Percentiles rank a stretch among this genome's conserved stretches.
Conservation (phyloP, 2,113 vertebrate genomes). For the Mesoclemmys tuberculata region DNA sequence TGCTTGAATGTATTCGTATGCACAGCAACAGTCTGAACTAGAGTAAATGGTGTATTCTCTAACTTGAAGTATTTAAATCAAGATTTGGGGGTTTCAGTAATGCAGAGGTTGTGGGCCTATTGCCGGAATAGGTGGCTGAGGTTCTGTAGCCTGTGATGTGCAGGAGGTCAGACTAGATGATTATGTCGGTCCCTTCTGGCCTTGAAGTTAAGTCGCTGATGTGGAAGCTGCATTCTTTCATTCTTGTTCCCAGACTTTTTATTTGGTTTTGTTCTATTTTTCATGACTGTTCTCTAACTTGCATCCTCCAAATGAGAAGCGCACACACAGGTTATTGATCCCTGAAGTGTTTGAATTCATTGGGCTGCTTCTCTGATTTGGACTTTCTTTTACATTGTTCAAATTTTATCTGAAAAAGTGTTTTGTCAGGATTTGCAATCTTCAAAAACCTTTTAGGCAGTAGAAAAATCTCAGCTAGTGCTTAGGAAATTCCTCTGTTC, state of each 20-base stretch:
- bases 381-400: not conserved
- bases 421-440: slow-evolving; percentile 23
- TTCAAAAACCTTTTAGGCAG: slow-evolving; percentile 37
- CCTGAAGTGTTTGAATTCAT: not conserved
- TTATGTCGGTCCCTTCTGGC: not conserved
- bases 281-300: not conserved
- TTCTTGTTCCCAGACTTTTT: not conserved
- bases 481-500: slow-evolving; percentile 70
- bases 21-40: not conserved
- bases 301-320: not conserved
- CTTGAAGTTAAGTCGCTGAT: not conserved
- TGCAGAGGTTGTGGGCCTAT: not conserved
- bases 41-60: not conserved
- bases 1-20: too few species aligned
- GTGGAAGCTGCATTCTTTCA: not conserved
- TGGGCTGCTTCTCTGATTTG: not conserved
- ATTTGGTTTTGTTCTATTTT: not conserved
- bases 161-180: not conserved
- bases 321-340: not conserved
- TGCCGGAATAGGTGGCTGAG: not conserved
- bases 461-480: slow-evolving; percentile 48
- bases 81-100: not conserved
- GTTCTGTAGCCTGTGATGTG: not conserved
- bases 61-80: not conserved
- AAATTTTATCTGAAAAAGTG: not conserved